Evolutionary conservation across 2,113 vertebrate species (phyloP).

Genomic region (Megaceryle maxima): DNA sequence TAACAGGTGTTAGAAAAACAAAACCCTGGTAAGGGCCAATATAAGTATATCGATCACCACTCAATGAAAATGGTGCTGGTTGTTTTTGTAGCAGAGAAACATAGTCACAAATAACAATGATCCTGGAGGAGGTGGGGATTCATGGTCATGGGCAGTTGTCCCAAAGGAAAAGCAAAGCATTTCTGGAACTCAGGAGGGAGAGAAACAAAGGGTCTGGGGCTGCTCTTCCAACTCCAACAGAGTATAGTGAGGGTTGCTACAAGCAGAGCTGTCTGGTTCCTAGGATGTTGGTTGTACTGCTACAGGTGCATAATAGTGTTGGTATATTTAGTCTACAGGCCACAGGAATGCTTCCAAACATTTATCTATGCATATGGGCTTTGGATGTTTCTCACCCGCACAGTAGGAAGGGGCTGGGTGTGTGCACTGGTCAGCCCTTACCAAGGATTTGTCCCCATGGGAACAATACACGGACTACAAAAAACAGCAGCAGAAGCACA

Average conservation of each 20-base stretch:
- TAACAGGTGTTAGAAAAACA: not conserved
- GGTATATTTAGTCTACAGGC: not conserved
- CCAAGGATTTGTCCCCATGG: not conserved
- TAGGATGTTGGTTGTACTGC: not conserved
- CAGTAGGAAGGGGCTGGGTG: rapidly evolving
- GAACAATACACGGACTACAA: rapidly evolving
- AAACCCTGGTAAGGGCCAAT: not conserved
- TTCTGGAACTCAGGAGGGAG: not conserved
- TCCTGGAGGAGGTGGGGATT: not conserved
- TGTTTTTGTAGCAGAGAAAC: not conserved
- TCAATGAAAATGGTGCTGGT: not conserved
- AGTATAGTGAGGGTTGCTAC: not conserved
- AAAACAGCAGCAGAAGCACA: not conserved
- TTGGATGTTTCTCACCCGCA: not conserved
- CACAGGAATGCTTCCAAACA: not conserved
- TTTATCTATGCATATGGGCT: not conserved
- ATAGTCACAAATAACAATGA: not conserved
- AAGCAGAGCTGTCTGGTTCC: not conserved
- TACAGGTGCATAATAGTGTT: not conserved
- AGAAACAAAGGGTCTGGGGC: not conserved
- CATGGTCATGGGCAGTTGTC: rapidly evolving
- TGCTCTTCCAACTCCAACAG: not conserved
- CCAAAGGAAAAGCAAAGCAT: not conserved
- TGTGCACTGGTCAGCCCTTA: not conserved
- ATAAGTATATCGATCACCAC: not conserved